Evolutionary conservation across 2,888 invertebrate genomes (phyloP), one percentile per base, ranked within the genome.

Genomic region (Cantharis flavilabris): DNA sequence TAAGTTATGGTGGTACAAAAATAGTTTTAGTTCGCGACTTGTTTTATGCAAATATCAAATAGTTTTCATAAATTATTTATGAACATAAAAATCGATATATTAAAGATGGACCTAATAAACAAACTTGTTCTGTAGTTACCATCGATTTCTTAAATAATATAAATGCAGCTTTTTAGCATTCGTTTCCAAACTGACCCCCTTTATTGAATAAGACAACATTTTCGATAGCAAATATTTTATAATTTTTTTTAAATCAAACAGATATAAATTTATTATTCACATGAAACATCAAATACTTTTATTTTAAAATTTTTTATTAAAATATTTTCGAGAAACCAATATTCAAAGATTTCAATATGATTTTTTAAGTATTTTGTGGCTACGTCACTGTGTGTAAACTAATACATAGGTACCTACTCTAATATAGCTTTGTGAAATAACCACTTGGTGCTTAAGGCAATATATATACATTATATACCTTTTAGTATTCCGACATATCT

Each of bases 11-110:
- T 49, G 63, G 69, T 77, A 72, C 75, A 71, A 77, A 77, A 77
- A 77, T 77, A 72, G 77, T 77, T 76, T 72, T 72, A 72, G 63
- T 70, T 72, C 33, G 20, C 65, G 20, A 67, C 65, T 67, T 67
- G 65, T 26, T 67, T 67, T 67, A 67, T 67, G 65, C 23, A 23
- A 67, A 67, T 67, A 23, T 23, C 20, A 18, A 23, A 26, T 67
- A 49, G 49, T 49, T 49, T 49, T 49, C 49, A 67, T 67, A 67
- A 20, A 67, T 67, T 67, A 67, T 67, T 67, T 67, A 67, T 67
- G 65, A 67, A 67, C n/a, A 49, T 49, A 49, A 49, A 49, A 49
- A 49, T 49, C 49, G 49, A 49, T 49, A 49, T 49, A 49, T 49
- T 49, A 49, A n/a, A 49, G 49, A 49, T 49, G 49, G 49, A 49